Conservation (phyloP, 64 coral and sea anemone genomes). For the Porites lutea region DNA sequence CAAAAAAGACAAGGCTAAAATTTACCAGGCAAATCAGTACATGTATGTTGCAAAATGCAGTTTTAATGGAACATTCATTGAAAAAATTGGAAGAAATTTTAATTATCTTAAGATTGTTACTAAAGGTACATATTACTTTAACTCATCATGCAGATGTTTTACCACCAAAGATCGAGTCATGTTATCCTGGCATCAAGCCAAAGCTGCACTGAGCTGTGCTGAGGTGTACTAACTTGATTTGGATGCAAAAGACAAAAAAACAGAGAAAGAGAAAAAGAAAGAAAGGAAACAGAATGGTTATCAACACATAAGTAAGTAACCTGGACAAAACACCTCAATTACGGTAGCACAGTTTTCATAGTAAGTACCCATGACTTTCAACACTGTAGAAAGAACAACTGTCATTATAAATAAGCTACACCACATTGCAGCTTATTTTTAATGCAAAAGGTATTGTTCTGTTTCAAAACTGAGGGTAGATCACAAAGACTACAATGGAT, state of each 20-base stretch:
- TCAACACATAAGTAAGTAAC: constrained; percentile 71
- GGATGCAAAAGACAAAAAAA: constrained; percentile 89
- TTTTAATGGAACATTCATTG: no score
- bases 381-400: no score
- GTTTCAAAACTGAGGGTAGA: no score
- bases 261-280: constrained; percentile 95
- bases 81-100: not conserved
- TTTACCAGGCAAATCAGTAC: no score
- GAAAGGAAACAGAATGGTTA: constrained; percentile 88
- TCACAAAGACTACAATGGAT: no score
- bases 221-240: constrained; percentile 43
- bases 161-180: constrained; percentile 57
- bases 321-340: constrained; percentile 38
- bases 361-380: no score
- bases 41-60: no score
- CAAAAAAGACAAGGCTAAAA: no score
- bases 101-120: not conserved
- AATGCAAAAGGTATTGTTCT: no score
- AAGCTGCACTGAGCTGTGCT: not conserved
- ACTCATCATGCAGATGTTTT: constrained; percentile 38
- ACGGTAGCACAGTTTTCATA: not conserved
- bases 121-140: constrained; percentile 30
- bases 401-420: no score
- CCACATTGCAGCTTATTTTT: no score
- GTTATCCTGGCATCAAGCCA: constrained; percentile 57